phyloP scores from a whole-genome alignment of 2,113 vertebrate genomes.

The Channa argus region DNA sequence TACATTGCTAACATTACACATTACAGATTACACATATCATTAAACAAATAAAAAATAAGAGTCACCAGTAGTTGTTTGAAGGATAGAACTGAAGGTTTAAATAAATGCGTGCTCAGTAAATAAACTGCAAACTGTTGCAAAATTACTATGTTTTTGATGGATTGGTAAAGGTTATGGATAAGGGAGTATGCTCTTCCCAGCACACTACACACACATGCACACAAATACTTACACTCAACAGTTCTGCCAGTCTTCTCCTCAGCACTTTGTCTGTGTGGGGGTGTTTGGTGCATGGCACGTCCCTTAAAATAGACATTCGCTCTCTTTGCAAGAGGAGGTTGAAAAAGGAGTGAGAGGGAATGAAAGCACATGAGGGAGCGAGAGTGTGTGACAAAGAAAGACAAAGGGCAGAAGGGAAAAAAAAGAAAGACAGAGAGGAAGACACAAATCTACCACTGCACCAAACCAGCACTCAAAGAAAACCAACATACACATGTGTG shows the following conservation, averaged over 20 bases:
- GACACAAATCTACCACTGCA: conserved; percentile 51
- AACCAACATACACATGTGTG: conserved; percentile 54
- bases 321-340: conserved; percentile 74
- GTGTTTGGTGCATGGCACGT: conserved; percentile 78
- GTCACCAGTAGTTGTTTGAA: conserved; percentile 13
- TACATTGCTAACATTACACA: conserved; percentile 11
- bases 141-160: conserved; percentile 51
- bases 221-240: conserved; percentile 48
- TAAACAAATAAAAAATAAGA: conserved; percentile 19
- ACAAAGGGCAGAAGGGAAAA: conserved; percentile 11
- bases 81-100: conserved; percentile 1
- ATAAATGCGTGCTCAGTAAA: conserved; percentile 45
- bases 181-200: conserved; percentile 21
- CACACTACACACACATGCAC: conserved; percentile 21
- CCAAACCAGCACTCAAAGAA: conserved; percentile 55
- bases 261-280: conserved; percentile 72
- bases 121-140: conserved; percentile 39
- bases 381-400: conserved; percentile 52
- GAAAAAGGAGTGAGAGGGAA: conserved; percentile 73
- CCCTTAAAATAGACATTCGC: conserved; percentile 84
- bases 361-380: conserved; percentile 58
- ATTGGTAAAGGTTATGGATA: conserved; percentile 40
- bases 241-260: conserved; percentile 73
- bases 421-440: conserved; percentile 24
- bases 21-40: conserved; percentile 21